Base-by-base conservation (phyloP, 2,113 vertebrate species). In the Malurus melanocephalus region DNA sequence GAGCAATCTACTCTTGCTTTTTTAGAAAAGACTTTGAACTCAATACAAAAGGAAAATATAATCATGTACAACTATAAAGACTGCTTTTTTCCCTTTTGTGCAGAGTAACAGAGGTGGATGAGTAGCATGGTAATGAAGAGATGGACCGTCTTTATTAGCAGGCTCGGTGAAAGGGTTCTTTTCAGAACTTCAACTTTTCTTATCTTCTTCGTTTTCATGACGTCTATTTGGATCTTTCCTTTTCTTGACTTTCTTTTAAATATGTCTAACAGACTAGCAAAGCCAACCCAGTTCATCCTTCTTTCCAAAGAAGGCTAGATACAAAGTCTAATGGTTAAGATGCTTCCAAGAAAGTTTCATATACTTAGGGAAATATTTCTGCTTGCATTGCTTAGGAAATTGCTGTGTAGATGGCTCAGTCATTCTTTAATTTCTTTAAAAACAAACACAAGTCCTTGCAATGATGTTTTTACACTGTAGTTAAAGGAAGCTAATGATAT, bases 61-160 rank as follows among this genome's bases (percentile, higher is more conserved):
- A 95, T 96, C 95, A 95, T 96, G 95, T 96, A 96, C 95, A 96
- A 96, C 96, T 96, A 97, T 96, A 97, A 97, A 96, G 95, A 96
- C 90, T 17, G 95, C 95, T 96, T 96, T 94, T 78, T 95, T 81
- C 92, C 92, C 94, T 96, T 97, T 97, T 96, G 95, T 97, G 94
- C 85, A 88, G 95, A 91, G 94, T 96, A 97, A 94, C 92, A 94
- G 92, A 94, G 92, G 91, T 94, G 85, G 95, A 95, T 97, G 93
- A 95, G 94, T 95, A 94, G 96, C 96, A 96, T 96, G 95, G 94
- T 96, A 97, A 97, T 95, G 95, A 97, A 96, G 96, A 96, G 94
- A 96, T 94, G 87, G 95, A 95, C 91, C 13, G 93, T 96, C 92
- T 91, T 96, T 96, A 92, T 97, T 96, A 95, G 90, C 90, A 91